A percentile compares a stretch with the other conserved stretches of the same genome.
Conservation (phyloP, 2,888 invertebrate species). For the Acrobasis suavella region DNA sequence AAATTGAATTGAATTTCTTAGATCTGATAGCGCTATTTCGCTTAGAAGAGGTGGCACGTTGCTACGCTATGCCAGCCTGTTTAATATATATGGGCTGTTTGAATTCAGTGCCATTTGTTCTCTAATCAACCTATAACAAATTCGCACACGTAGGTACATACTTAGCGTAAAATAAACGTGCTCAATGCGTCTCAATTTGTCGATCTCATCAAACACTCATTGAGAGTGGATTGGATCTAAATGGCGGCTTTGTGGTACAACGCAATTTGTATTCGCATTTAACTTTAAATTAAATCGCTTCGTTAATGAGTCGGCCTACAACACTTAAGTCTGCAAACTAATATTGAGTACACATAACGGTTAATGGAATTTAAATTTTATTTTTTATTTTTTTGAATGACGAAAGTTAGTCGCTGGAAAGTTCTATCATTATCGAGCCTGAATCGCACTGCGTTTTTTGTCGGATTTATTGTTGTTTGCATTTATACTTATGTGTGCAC, state of each 20-base stretch:
- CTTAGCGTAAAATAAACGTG: neutral
- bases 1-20: no score
- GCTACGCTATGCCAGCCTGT: no score
- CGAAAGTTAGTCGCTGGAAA: no score
- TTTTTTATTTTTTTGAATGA: no score
- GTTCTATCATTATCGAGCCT: no score
- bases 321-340: neutral
- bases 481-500: no score
- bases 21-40: no score
- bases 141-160: neutral
- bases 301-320: neutral
- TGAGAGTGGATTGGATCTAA: conserved; percentile 7
- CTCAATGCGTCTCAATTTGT: conserved; percentile 14
- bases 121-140: neutral
- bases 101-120: neutral
- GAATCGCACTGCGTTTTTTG: no score
- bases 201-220: conserved; percentile 11
- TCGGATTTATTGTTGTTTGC: no score
- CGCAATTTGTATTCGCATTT: neutral
- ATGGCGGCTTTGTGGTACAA: neutral
- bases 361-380: neutral
- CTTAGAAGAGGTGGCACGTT: no score
- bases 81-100: no score
- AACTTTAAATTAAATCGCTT: neutral
- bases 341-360: neutral